Conservation (phyloP, 2,888 invertebrate species). For the Omphaloscelis lunosa region DNA sequence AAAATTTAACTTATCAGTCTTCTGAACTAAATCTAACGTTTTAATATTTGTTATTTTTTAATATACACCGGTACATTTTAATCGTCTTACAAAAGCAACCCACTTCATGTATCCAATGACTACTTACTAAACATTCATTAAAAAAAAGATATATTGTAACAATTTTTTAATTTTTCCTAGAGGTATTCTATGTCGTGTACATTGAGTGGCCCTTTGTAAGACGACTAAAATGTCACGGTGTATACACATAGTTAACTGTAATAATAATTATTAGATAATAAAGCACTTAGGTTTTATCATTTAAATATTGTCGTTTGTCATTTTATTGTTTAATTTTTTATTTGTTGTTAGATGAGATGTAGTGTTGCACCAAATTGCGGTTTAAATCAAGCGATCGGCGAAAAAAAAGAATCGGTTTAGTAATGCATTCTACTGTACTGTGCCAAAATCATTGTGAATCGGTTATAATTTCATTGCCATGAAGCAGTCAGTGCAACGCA, state of each 20-base stretch:
- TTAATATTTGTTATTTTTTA: neutral
- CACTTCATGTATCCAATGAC: no score
- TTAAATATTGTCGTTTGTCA: neutral
- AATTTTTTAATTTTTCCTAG: no score
- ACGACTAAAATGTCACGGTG: no score
- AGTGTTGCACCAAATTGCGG: conserved; percentile 1
- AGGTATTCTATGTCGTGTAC: no score
- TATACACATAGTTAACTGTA: neutral
- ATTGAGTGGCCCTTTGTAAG: no score
- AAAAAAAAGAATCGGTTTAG: no score
- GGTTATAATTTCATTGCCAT: conserved; percentile 14
- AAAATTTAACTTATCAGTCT: neutral
- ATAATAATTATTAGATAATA: neutral
- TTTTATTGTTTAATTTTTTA: neutral
- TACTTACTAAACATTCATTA: no score
- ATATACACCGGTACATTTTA: no score
- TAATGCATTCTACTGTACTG: conserved; percentile 31
- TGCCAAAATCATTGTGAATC: conserved; percentile 22
- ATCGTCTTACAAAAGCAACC: no score
- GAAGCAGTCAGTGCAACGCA: neutral
- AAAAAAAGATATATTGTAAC: no score
- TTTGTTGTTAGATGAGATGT: neutral
- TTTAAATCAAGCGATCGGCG: neutral
- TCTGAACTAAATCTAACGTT: neutral
- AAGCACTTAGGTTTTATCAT: neutral